Percentiles rank a stretch among this genome's conserved stretches.
phyloP scores from a whole-genome alignment of 2,888 invertebrate genomes.

The Caenorhabditis sp. region DNA sequence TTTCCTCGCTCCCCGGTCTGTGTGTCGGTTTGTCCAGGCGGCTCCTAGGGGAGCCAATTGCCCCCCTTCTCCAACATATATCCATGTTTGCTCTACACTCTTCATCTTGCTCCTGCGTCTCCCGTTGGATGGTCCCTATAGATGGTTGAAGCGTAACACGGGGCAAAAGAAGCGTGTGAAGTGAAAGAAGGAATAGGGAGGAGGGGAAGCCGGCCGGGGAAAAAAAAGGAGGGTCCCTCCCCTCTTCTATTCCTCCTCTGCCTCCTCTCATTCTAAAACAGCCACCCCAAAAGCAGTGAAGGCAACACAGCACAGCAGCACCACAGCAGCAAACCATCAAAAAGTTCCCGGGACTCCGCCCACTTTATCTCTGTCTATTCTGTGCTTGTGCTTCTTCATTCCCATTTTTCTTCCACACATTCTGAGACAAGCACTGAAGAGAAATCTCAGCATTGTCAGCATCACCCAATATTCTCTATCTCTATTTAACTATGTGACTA shows the following conservation, averaged over 20 bases:
- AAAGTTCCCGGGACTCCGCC: slow-evolving; percentile 46
- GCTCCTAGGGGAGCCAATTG: slow-evolving; percentile 8
- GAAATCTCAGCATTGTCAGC: neutral
- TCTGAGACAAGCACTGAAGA: neutral
- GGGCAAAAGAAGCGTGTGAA: slow-evolving; percentile 38
- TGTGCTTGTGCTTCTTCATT: neutral
- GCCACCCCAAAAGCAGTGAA: slow-evolving; percentile 1
- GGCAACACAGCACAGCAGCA: neutral
- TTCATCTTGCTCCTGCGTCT: slow-evolving; percentile 19
- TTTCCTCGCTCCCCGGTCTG: no score
- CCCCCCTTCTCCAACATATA: slow-evolving; percentile 20
- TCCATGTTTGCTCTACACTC: slow-evolving; percentile 50
- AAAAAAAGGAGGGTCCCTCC: slow-evolving; percentile 11
- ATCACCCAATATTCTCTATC: slow-evolving; percentile 4
- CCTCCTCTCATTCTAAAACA: slow-evolving; percentile 14
- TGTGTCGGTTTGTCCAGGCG: neutral
- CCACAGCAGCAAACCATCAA: slow-evolving; percentile 30
- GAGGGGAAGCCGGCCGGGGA: neutral
- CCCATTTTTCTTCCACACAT: neutral
- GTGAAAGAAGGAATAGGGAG: slow-evolving; percentile 4
- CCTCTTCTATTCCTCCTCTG: neutral
- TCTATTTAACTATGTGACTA: slow-evolving; percentile 39
- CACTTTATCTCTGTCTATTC: slow-evolving; percentile 22
- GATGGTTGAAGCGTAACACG: neutral
- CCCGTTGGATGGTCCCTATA: slow-evolving; percentile 11